Conservation (phyloP, 1,140 invertebrate genomes). For the Pomacea maculata region DNA sequence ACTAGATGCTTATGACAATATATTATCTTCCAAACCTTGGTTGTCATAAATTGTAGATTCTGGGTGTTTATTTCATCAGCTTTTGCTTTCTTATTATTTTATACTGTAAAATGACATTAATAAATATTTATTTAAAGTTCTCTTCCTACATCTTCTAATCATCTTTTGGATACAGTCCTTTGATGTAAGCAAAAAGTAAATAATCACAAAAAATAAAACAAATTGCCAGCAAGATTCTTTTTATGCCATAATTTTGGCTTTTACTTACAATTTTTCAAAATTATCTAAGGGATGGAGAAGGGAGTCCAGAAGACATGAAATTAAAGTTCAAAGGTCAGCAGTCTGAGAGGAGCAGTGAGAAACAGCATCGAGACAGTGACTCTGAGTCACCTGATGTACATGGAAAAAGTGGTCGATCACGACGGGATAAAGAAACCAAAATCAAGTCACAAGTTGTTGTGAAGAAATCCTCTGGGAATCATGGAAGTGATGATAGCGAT, state of each 20-base stretch:
- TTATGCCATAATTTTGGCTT: not conserved
- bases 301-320: constrained; percentile 43
- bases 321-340: constrained; percentile 30
- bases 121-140: not conserved
- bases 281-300: constrained; percentile 35
- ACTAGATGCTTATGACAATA: no score
- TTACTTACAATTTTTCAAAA: not conserved
- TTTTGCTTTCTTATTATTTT: not conserved
- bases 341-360: constrained; percentile 26
- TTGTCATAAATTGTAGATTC: not conserved
- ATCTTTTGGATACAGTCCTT: no score
- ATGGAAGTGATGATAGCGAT: constrained; percentile 37
- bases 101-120: not conserved
- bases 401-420: constrained; percentile 13
- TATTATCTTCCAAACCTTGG: no score
- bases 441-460: constrained; percentile 46
- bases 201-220: not conserved
- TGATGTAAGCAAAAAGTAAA: no score
- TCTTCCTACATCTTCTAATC: no score
- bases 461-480: constrained; percentile 30
- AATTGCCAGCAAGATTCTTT: not conserved
- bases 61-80: not conserved
- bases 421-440: constrained; percentile 35
- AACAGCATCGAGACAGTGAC: constrained; percentile 32
- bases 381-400: constrained; percentile 24